Evolutionary conservation across 1,140 invertebrate genomes (phyloP).

Genomic region (Yoshiicerus persimilis): DNA sequence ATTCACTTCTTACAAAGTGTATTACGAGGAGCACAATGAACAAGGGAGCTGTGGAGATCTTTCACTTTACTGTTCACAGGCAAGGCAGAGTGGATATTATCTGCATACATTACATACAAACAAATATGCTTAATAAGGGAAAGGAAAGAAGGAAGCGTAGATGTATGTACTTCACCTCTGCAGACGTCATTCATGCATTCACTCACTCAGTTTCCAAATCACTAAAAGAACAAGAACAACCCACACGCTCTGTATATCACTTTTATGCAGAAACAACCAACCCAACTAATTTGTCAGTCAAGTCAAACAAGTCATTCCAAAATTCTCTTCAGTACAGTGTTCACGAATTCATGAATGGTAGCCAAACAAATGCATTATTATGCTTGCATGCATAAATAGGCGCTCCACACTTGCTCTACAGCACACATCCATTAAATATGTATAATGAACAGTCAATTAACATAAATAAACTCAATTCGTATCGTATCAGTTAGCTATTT

Average conservation of each 20-base stretch:
- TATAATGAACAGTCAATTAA: neutral
- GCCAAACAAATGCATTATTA: neutral
- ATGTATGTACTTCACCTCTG: neutral
- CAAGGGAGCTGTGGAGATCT: neutral
- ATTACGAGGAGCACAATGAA: neutral
- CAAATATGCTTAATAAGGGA: neutral
- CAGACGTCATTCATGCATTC: neutral
- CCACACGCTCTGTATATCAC: neutral
- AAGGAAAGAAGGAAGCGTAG: neutral
- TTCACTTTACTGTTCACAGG: no score
- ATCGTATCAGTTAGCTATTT: neutral
- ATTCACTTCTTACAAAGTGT: neutral
- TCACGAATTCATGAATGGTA: neutral
- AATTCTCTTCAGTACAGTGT: neutral
- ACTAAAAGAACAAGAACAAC: neutral
- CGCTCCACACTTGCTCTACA: neutral
- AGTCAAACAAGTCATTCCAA: neutral
- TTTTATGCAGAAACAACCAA: neutral
- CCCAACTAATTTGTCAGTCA: neutral
- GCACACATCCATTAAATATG: neutral
- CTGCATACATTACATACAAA: no score
- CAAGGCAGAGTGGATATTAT: no score
- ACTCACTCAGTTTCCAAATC: neutral
- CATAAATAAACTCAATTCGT: neutral
- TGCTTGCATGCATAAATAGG: neutral